A percentile compares a stretch with the other conserved stretches of the same genome.
These are phyloP conservation scores for Pagetopsis macropterus DNA, from an alignment of 2,797 vertebrate species.

Conservation along the genomic window DNA sequence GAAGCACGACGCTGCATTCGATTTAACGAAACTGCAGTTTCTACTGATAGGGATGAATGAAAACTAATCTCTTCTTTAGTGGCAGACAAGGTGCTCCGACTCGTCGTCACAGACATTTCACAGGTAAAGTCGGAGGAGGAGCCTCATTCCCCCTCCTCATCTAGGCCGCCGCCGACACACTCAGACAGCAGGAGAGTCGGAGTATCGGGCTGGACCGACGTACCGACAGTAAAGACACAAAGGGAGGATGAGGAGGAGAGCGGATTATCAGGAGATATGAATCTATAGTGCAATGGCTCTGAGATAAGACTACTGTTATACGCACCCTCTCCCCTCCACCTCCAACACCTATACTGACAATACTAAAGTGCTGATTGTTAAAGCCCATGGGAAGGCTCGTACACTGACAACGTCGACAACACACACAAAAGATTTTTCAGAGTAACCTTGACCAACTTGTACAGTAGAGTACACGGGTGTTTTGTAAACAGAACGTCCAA, in stretches of 20 bases:
- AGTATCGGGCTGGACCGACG: constrained; percentile 40
- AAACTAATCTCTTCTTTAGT: constrained; percentile 46
- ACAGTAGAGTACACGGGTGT: constrained; percentile 61
- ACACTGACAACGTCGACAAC: constrained; percentile 69
- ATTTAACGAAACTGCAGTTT: constrained; percentile 36
- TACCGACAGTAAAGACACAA: constrained; percentile 53
- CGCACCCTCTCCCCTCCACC: constrained; percentile 50
- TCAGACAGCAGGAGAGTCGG: constrained; percentile 13
- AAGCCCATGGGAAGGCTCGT: constrained; percentile 61
- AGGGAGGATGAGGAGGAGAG: constrained; percentile 51
- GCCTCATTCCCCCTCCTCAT: constrained; percentile 2
- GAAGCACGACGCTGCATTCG: constrained; percentile 34
- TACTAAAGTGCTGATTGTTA: constrained; percentile 85
- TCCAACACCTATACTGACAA: constrained; percentile 54
- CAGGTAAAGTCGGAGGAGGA: constrained; percentile 20
- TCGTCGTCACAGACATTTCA: not conserved
- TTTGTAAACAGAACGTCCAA: constrained; percentile 71
- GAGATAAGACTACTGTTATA: constrained; percentile 56
- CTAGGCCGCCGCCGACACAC: not conserved
- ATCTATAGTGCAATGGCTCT: constrained; percentile 71
- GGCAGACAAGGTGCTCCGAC: constrained; percentile 33
- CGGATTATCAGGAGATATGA: constrained; percentile 46
- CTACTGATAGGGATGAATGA: constrained; percentile 24
- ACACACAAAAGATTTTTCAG: constrained; percentile 63
- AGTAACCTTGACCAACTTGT: constrained; percentile 60